These are phyloP conservation scores for Tachyglossus aculeatus DNA, from an alignment of 2,797 vertebrate genomes.

Conservation along the genomic window DNA sequence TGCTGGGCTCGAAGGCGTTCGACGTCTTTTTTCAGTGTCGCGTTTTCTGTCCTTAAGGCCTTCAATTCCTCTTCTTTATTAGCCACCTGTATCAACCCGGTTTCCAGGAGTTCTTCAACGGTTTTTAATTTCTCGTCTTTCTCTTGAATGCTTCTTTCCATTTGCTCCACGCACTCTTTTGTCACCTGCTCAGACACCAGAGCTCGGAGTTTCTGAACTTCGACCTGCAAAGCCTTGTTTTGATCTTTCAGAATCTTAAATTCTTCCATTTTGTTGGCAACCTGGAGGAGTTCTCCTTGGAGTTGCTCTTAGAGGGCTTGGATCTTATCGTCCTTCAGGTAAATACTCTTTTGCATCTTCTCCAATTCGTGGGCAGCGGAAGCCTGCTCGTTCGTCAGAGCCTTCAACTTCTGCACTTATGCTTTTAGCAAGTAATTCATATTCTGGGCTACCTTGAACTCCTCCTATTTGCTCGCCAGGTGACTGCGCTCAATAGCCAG, in stretches of 20 bases:
- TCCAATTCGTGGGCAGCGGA: no score
- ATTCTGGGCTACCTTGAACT: conserved; percentile 90
- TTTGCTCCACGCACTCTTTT: no score
- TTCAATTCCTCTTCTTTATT: conserved; percentile 92
- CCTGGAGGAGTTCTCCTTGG: conserved; percentile 62
- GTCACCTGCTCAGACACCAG: no score
- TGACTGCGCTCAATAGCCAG: conserved; percentile 89
- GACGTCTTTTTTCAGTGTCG: no score
- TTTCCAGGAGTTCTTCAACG: conserved; percentile 89
- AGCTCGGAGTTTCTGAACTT: no score
- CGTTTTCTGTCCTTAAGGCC: no score
- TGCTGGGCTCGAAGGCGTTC: no score
- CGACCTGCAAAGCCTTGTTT: no score
- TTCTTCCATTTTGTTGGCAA: conserved; percentile 74
- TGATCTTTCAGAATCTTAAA: no score
- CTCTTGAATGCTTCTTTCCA: conserved; percentile 89
- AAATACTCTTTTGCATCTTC: no score
- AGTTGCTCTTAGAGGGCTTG: conserved; percentile 75
- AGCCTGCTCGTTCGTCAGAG: conserved; percentile 92
- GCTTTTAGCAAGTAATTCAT: conserved; percentile 90
- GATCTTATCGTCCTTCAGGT: conserved; percentile 78
- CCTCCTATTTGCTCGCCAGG: conserved; percentile 87
- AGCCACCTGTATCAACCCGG: conserved; percentile 93
- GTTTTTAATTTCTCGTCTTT: conserved; percentile 94
- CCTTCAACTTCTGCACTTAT: conserved; percentile 89